A percentile compares a stretch with the other conserved stretches of the same genome.
These are phyloP conservation scores for Glaucomys volans DNA, from an alignment of 2,113 vertebrate species.

Conservation along the genomic window DNA sequence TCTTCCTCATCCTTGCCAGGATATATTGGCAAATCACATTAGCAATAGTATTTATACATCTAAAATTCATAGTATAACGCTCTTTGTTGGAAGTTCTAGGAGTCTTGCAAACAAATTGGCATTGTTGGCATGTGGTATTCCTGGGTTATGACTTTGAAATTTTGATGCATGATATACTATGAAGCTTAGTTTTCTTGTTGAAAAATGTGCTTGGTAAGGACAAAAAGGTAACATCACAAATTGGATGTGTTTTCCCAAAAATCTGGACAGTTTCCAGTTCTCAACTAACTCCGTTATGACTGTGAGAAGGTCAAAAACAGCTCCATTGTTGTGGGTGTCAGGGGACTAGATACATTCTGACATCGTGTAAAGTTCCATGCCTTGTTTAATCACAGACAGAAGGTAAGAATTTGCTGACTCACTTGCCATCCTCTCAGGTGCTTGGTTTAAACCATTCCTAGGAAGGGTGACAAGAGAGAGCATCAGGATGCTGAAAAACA, in stretches of 20 bases:
- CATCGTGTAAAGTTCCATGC: slow-evolving; percentile 66
- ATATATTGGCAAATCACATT: slow-evolving; percentile 3
- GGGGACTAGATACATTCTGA: slow-evolving; percentile 51
- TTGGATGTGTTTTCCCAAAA: slow-evolving; percentile 61
- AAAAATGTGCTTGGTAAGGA: slow-evolving; percentile 61
- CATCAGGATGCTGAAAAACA: background rate
- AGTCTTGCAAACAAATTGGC: slow-evolving; percentile 17
- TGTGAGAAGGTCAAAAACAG: slow-evolving; percentile 64
- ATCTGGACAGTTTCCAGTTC: slow-evolving; percentile 65
- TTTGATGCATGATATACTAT: background rate
- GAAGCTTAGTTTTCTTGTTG: slow-evolving; percentile 55
- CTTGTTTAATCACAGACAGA: slow-evolving; percentile 55
- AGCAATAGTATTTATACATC: background rate
- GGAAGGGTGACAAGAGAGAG: slow-evolving; percentile 10
- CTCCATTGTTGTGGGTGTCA: slow-evolving; percentile 30
- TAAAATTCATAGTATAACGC: background rate
- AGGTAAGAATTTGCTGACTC: slow-evolving; percentile 68
- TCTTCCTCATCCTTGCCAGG: background rate
- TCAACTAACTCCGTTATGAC: slow-evolving; percentile 31
- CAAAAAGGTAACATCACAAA: slow-evolving; percentile 49
- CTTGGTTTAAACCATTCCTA: slow-evolving; percentile 11
- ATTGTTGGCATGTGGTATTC: background rate
- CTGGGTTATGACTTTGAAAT: slow-evolving; percentile 58
- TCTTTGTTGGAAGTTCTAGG: slow-evolving; percentile 41
- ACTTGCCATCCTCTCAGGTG: background rate